A percentile compares a stretch with the other conserved stretches of the same genome.
These are phyloP conservation scores for Drosophila meridiana DNA, from an alignment of 2,888 invertebrate genomes.

Conservation along the genomic window DNA sequence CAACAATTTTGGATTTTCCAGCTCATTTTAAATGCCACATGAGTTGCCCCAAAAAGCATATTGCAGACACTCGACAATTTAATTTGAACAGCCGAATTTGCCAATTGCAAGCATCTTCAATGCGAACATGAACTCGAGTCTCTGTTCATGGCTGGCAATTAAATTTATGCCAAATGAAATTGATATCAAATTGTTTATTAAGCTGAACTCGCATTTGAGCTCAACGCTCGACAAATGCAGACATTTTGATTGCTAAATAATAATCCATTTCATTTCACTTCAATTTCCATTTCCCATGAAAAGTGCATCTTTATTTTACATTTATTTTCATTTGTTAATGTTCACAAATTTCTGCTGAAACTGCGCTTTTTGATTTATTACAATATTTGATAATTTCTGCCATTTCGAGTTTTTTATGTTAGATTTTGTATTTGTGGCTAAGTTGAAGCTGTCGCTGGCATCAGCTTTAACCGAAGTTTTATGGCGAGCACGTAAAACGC, in stretches of 20 bases:
- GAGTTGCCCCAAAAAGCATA: conserved; percentile 12
- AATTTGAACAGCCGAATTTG: conserved; percentile 15
- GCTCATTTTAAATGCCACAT: not conserved
- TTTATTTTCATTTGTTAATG: not conserved
- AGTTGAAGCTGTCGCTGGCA: conserved; percentile 1
- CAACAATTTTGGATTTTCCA: not conserved
- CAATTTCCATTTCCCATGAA: not conserved
- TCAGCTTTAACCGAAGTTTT: conserved; percentile 2
- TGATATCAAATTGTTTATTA: conserved; percentile 31
- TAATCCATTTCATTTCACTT: not conserved
- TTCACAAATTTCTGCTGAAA: not conserved
- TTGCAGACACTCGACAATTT: conserved; percentile 14
- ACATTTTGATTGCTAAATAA: conserved; percentile 9
- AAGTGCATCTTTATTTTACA: not conserved
- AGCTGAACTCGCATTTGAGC: not conserved
- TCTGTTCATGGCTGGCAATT: conserved; percentile 20
- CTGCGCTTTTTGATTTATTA: not conserved
- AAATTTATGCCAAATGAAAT: conserved; percentile 33
- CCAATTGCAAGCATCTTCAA: not conserved
- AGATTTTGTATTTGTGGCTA: conserved; percentile 1
- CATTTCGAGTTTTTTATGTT: not conserved
- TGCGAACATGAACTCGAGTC: conserved; percentile 5
- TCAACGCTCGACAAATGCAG: not conserved
- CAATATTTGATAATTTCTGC: not conserved
- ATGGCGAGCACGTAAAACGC: conserved; percentile 12